These are phyloP conservation scores for Pristionchus japonicus DNA, from an alignment of 2,888 invertebrate genomes.

Conservation along the genomic window DNA sequence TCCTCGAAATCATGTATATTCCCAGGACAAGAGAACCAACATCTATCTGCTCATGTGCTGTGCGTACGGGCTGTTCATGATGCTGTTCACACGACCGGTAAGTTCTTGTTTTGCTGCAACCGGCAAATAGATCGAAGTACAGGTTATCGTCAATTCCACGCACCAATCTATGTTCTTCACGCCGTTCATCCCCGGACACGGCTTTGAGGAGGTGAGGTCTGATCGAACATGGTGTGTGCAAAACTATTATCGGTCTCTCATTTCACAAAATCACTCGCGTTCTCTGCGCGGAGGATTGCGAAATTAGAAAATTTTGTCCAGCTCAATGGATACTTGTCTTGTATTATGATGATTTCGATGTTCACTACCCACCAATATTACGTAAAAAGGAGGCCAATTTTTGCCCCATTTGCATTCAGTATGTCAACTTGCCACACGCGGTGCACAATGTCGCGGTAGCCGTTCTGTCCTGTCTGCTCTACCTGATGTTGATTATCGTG, in stretches of 20 bases:
- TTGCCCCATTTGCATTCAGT: not conserved
- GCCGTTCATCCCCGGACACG: not conserved
- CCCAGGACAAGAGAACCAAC: not conserved
- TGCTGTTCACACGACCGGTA: not conserved
- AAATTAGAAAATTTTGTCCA: no score
- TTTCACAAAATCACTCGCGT: no score
- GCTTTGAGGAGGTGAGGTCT: not conserved
- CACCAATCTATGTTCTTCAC: constrained; percentile 3
- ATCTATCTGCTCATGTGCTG: not conserved
- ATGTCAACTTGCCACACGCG: not conserved
- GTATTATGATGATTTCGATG: no score
- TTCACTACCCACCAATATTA: no score
- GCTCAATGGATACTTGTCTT: no score
- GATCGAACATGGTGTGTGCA: no score
- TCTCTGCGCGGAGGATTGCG: no score
- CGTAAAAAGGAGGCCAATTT: no score
- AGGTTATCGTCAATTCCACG: not conserved
- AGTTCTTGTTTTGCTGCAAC: not conserved
- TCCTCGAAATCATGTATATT: not conserved
- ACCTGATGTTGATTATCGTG: not conserved
- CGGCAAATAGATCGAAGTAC: not conserved
- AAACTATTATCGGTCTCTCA: no score
- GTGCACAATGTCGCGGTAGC: not conserved
- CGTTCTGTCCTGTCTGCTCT: not conserved
- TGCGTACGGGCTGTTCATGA: not conserved